phyloP scores from a whole-genome alignment of 2,113 vertebrate species.

The Planiliza haematocheilus region DNA sequence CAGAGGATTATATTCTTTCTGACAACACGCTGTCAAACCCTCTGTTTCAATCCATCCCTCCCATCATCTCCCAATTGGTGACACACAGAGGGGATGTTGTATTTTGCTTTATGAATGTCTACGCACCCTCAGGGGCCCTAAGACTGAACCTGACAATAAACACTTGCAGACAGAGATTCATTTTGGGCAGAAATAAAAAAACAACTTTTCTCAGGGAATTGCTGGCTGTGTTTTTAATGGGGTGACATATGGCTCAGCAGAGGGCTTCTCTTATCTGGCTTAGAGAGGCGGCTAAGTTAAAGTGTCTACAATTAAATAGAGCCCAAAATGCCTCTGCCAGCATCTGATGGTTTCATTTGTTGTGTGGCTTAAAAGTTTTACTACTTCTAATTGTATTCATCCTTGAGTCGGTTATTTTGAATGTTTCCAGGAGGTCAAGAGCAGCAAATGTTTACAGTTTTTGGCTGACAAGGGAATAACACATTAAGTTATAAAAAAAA shows the following conservation, averaged over 20 bases:
- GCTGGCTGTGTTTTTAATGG: slow-evolving; percentile 43
- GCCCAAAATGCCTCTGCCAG: slow-evolving; percentile 15
- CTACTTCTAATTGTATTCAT: slow-evolving; percentile 24
- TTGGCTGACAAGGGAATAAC: neutral
- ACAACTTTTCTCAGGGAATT: slow-evolving; percentile 3
- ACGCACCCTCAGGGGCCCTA: slow-evolving; percentile 28
- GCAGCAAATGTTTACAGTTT: neutral
- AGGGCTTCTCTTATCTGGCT: slow-evolving; percentile 51
- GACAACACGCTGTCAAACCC: slow-evolving; percentile 54
- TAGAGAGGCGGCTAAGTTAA: slow-evolving; percentile 39
- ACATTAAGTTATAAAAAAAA: neutral
- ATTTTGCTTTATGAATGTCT: slow-evolving; percentile 57
- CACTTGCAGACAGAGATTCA: slow-evolving; percentile 28
- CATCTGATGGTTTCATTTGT: slow-evolving; percentile 28
- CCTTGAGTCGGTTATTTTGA: slow-evolving; percentile 1
- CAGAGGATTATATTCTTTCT: slow-evolving; percentile 59
- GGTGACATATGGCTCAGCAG: slow-evolving; percentile 48
- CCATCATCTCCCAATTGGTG: slow-evolving; percentile 42
- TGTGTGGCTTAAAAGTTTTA: slow-evolving; percentile 24
- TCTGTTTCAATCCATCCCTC: slow-evolving; percentile 42
- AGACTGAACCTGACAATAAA: slow-evolving; percentile 54
- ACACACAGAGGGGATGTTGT: slow-evolving; percentile 58
- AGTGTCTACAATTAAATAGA: slow-evolving; percentile 50
- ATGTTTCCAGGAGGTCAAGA: slow-evolving; percentile 2
- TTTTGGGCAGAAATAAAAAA: slow-evolving; percentile 13